These are phyloP conservation scores for Ophioderma brevispina DNA, from an alignment of 35 echinoderm and acorn worm species.

Conservation along the genomic window DNA sequence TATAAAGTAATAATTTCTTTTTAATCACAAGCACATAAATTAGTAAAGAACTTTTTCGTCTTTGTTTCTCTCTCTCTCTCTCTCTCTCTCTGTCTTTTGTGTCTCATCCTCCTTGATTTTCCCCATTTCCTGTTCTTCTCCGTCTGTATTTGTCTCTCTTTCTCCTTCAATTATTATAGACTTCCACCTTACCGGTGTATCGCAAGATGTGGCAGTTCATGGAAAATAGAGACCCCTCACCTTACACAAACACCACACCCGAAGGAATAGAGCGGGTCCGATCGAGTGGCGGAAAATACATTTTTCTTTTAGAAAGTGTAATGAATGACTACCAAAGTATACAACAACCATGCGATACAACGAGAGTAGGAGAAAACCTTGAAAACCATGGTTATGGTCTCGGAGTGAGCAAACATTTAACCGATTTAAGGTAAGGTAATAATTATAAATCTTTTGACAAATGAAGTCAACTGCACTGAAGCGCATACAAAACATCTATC, in stretches of 20 bases:
- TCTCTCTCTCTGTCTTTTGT: neutral
- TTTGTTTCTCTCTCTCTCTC: no score
- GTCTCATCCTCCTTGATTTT: neutral
- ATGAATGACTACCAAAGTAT: conserved; percentile 76
- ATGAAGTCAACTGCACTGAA: no score
- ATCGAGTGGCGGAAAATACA: conserved; percentile 74
- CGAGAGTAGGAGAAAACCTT: conserved; percentile 63
- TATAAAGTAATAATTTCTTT: no score
- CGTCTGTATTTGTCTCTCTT: no score
- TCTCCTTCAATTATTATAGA: no score
- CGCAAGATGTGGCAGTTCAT: conserved; percentile 92
- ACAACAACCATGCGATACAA: conserved; percentile 78
- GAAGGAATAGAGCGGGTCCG: conserved; percentile 72
- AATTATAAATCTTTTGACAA: no score
- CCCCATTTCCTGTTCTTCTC: no score
- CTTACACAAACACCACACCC: conserved; percentile 42
- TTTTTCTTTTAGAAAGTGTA: conserved; percentile 89
- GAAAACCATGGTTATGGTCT: conserved; percentile 91
- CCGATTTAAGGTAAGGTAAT: conserved; percentile 56
- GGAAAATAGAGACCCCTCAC: conserved; percentile 59
- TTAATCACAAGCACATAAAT: no score
- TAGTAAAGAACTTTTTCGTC: no score
- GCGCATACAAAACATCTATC: no score
- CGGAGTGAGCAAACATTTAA: conserved; percentile 71
- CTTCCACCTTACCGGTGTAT: conserved; percentile 67